These are phyloP conservation scores for Scaptodrosophila lebanonensis DNA, from an alignment of 1,140 invertebrate genomes.

Conservation along the genomic window DNA sequence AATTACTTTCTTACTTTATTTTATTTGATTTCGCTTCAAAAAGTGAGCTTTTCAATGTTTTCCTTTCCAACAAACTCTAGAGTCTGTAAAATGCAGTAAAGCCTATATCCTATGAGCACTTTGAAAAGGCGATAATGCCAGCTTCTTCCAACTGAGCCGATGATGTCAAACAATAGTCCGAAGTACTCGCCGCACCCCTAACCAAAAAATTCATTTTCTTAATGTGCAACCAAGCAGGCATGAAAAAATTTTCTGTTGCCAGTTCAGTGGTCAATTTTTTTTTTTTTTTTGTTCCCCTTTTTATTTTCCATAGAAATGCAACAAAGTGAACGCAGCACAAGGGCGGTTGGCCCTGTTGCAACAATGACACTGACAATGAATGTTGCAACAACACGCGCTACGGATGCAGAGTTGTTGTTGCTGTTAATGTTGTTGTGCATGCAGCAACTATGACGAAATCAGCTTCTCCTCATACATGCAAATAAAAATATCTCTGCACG, in stretches of 20 bases:
- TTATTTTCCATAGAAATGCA: background rate
- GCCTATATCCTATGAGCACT: too few species aligned
- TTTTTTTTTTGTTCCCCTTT: constrained; percentile 34
- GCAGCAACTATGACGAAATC: constrained; percentile 52
- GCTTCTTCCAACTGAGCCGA: too few species aligned
- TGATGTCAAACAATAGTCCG: too few species aligned
- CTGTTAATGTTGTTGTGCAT: constrained; percentile 41
- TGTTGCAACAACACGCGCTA: constrained; percentile 45
- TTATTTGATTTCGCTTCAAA: too few species aligned
- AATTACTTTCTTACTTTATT: too few species aligned
- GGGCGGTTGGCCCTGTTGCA: constrained; percentile 36
- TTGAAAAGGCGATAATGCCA: too few species aligned
- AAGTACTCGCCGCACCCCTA: too few species aligned
- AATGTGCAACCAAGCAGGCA: constrained; percentile 13
- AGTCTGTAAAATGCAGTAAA: too few species aligned
- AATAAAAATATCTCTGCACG: background rate
- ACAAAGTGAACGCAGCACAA: background rate
- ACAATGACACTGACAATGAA: constrained; percentile 73
- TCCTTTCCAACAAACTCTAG: too few species aligned
- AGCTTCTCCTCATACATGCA: constrained; percentile 17
- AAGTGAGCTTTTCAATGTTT: too few species aligned
- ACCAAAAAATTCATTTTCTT: too few species aligned
- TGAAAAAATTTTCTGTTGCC: constrained; percentile 41
- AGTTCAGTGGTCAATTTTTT: constrained; percentile 65
- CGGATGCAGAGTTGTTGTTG: constrained; percentile 41